phyloP scores from a whole-genome alignment of 2,797 vertebrate species.

The Darevskia mixta region DNA sequence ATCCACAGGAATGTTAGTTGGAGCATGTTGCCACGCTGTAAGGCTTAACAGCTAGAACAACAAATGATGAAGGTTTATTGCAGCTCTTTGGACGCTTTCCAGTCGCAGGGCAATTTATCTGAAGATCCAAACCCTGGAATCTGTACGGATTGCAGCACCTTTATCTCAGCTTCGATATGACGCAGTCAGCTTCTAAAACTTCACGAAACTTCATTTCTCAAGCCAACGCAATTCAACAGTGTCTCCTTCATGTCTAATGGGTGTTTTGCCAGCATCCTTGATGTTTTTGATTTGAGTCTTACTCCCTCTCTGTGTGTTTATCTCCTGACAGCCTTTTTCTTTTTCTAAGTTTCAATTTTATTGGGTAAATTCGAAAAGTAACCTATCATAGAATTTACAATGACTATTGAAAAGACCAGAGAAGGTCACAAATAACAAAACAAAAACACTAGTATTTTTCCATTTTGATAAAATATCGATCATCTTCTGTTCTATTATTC shows the following conservation, averaged over 20 bases:
- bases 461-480: no score
- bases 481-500: no score
- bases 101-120: not conserved
- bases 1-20: slow-evolving; percentile 43
- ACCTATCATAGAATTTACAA: no score
- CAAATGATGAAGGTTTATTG: slow-evolving; percentile 33
- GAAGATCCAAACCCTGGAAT: slow-evolving; percentile 30
- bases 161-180: slow-evolving; percentile 5
- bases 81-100: slow-evolving; percentile 36
- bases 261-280: rapidly evolving
- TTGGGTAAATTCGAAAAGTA: no score
- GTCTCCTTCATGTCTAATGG: not conserved
- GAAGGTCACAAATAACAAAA: no score
- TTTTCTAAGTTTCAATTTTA: no score
- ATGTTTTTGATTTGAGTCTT: not conserved
- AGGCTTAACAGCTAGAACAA: not conserved
- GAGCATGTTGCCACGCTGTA: not conserved
- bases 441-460: no score
- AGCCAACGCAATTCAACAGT: rapidly evolving
- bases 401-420: no score
- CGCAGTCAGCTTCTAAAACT: rapidly evolving
- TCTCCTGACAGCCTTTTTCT: not conserved
- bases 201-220: rapidly evolving
- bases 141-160: slow-evolving; percentile 12
- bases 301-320: no score